Conservation (phyloP, 2,113 vertebrate genomes). For the Serilophus lunatus region DNA sequence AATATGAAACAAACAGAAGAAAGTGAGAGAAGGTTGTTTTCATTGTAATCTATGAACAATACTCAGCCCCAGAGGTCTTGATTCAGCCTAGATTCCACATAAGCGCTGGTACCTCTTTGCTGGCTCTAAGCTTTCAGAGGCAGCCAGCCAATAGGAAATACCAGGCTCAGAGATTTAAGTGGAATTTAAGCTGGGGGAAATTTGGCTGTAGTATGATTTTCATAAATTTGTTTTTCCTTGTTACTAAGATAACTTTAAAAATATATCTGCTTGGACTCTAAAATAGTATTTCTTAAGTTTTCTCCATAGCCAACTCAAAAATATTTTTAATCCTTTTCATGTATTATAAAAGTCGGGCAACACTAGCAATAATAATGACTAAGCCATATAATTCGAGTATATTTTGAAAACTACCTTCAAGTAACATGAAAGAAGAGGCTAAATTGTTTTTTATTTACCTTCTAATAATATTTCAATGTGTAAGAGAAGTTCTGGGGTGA, state of each 20-base stretch:
- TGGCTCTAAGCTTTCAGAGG: not conserved
- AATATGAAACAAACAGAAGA: not conserved
- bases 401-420: not conserved
- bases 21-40: not conserved
- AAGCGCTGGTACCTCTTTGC: not conserved
- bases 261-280: not conserved
- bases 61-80: not conserved
- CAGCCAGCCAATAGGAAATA: not conserved
- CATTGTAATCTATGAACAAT: not conserved
- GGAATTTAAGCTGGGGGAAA: not conserved
- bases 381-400: accelerated
- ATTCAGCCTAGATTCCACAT: not conserved
- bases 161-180: not conserved
- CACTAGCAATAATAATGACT: not conserved
- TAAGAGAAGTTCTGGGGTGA: not conserved
- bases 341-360: not conserved
- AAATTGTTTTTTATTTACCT: not conserved
- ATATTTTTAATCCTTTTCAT: not conserved
- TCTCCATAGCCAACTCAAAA: not conserved
- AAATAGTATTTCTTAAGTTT: not conserved
- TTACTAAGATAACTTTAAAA: not conserved
- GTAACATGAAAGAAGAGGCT: not conserved
- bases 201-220: not conserved
- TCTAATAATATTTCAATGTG: not conserved
- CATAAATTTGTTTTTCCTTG: not conserved